Conservation (phyloP, 2,888 invertebrate genomes). For the Pachymerium ferrugineum region DNA sequence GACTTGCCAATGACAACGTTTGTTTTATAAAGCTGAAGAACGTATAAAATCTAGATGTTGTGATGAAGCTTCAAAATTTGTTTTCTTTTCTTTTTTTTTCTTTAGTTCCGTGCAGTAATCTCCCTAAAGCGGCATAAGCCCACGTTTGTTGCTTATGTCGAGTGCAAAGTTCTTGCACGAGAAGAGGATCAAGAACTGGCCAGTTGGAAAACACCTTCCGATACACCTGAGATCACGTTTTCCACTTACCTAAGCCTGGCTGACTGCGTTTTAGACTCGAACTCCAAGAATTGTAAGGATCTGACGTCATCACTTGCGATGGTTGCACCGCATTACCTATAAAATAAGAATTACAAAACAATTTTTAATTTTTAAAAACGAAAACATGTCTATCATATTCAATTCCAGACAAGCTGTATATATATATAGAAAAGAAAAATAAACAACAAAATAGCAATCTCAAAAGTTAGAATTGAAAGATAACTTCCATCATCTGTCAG, state of each 20-base stretch:
- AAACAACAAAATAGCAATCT: not conserved
- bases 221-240: constrained; percentile 22
- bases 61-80: not conserved
- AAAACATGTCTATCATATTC: too few relatives aligned
- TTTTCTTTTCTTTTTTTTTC: not conserved
- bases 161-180: not conserved
- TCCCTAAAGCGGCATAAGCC: constrained; percentile 6
- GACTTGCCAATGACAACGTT: not conserved
- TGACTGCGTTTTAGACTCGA: constrained; percentile 24
- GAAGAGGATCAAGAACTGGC: constrained; percentile 17
- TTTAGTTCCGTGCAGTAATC: not conserved
- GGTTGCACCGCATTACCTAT: not conserved
- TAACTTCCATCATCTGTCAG: constrained; percentile 11
- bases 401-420: too few relatives aligned
- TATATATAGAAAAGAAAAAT: not conserved
- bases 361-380: too few relatives aligned
- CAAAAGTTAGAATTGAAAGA: not conserved
- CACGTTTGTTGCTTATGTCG: constrained; percentile 23
- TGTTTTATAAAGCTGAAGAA: not conserved
- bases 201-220: constrained; percentile 22
- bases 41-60: not conserved
- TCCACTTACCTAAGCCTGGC: constrained; percentile 20
- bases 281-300: constrained; percentile 11
- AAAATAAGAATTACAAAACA: not conserved
- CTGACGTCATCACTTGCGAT: not conserved